These are phyloP conservation scores for Pachyuromys duprasi DNA, from an alignment of 2,797 vertebrate genomes.

Conservation along the genomic window DNA sequence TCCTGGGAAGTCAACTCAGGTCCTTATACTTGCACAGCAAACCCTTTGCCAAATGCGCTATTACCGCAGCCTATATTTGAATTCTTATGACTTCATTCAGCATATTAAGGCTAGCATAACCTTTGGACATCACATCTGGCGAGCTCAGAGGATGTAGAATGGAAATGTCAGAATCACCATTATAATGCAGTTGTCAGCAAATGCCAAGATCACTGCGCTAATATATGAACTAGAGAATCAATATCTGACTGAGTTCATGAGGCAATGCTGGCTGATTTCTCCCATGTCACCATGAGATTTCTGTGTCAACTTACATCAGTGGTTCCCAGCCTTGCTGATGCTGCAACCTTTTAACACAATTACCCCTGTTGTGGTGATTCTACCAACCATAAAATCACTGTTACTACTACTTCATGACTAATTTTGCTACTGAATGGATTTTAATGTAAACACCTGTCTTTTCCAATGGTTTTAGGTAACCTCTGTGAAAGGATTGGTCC, in stretches of 20 bases:
- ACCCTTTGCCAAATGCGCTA: background rate
- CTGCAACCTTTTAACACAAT: background rate
- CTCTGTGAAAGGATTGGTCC: background rate
- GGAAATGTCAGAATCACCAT: conserved; percentile 66
- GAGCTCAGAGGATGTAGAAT: background rate
- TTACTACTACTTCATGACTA: background rate
- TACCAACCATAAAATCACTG: no score
- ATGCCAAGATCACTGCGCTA: background rate
- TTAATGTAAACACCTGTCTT: background rate
- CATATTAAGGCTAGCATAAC: background rate
- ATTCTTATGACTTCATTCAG: background rate
- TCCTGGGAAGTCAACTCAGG: background rate
- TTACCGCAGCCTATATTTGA: background rate
- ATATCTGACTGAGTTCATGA: conserved; percentile 1
- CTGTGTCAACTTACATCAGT: background rate
- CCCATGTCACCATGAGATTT: background rate
- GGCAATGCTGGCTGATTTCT: background rate
- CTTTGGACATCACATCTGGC: background rate
- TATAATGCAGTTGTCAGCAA: conserved; percentile 46
- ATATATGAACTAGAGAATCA: background rate
- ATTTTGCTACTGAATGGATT: background rate
- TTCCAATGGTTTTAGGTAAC: background rate
- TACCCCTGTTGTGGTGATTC: background rate
- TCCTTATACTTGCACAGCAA: background rate
- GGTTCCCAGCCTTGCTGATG: background rate